A percentile compares a stretch with the other conserved stretches of the same genome.
Conservation (phyloP, 2,888 invertebrate species). For the Drosophila cognata region DNA sequence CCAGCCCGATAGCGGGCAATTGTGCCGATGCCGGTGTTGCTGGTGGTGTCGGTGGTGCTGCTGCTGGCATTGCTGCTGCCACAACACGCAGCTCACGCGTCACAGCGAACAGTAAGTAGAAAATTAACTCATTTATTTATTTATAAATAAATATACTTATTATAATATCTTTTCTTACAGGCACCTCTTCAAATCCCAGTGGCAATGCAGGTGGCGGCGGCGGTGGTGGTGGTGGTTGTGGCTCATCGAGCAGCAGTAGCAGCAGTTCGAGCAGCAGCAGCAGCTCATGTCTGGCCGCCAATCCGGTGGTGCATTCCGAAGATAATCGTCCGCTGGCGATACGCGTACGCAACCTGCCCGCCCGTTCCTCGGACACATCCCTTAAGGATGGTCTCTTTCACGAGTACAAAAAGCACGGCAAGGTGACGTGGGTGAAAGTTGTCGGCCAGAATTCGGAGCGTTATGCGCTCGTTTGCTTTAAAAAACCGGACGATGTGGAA, state of each 20-base stretch:
- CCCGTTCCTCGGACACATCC: conserved; percentile 96
- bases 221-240: conserved; percentile 72
- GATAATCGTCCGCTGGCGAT: conserved; percentile 92
- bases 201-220: conserved; percentile 69
- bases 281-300: conserved; percentile 74
- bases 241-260: conserved; percentile 73
- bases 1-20: conserved; percentile 84
- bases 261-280: conserved; percentile 77
- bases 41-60: conserved; percentile 45
- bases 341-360: conserved; percentile 95
- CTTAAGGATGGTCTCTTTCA: conserved; percentile 98
- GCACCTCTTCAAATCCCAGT: conserved; percentile 82
- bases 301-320: conserved; percentile 85
- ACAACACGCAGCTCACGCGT: conserved; percentile 77
- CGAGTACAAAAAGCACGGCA: conserved; percentile 99
- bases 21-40: conserved; percentile 74
- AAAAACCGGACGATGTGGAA: conserved; percentile 98
- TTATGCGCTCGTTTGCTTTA: conserved; percentile 97
- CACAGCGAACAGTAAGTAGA: conserved; percentile 84
- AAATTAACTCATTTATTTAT: not conserved
- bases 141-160: not conserved
- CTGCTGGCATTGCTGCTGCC: conserved; percentile 26
- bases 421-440: conserved; percentile 97
- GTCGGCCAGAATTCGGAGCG: conserved; percentile 96
- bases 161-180: conserved; percentile 29